These are phyloP conservation scores for Drosophila merina DNA, from an alignment of 2,888 invertebrate genomes.

Conservation along the genomic window DNA sequence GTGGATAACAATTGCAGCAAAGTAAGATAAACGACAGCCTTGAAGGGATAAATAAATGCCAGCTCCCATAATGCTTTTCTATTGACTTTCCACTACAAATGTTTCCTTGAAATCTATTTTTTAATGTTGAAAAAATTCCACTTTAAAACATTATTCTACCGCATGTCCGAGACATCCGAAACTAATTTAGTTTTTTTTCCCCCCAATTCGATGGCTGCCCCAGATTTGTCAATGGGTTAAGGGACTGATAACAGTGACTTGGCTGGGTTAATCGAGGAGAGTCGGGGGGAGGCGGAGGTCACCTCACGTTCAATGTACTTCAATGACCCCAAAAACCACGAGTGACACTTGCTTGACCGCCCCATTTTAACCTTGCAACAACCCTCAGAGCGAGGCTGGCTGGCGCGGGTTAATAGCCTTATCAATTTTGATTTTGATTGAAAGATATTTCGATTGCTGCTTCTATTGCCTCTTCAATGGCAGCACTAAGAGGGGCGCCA, in stretches of 20 bases:
- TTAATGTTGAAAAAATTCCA: background rate
- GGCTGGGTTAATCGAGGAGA: slow-evolving; percentile 10
- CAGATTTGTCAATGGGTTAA: slow-evolving; percentile 28
- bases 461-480: background rate
- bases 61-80: too few relatives aligned
- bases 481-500: background rate
- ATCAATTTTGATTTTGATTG: slow-evolving; percentile 49
- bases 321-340: slow-evolving; percentile 34
- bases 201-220: slow-evolving; percentile 21
- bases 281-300: slow-evolving; percentile 1
- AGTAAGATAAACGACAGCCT: slow-evolving; percentile 36
- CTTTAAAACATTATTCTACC: background rate
- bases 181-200: slow-evolving; percentile 16
- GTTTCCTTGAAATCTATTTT: too few relatives aligned
- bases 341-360: slow-evolving; percentile 34
- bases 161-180: slow-evolving; percentile 8
- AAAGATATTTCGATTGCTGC: slow-evolving; percentile 17
- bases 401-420: slow-evolving; percentile 55
- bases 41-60: slow-evolving; percentile 17
- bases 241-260: slow-evolving; percentile 20
- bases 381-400: slow-evolving; percentile 14
- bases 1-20: slow-evolving; percentile 39
- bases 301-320: slow-evolving; percentile 33
- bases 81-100: too few relatives aligned
- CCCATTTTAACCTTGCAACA: slow-evolving; percentile 39